phyloP scores from a whole-genome alignment of 2,113 vertebrate species.

The Dicerorhinus sumatrensis region DNA sequence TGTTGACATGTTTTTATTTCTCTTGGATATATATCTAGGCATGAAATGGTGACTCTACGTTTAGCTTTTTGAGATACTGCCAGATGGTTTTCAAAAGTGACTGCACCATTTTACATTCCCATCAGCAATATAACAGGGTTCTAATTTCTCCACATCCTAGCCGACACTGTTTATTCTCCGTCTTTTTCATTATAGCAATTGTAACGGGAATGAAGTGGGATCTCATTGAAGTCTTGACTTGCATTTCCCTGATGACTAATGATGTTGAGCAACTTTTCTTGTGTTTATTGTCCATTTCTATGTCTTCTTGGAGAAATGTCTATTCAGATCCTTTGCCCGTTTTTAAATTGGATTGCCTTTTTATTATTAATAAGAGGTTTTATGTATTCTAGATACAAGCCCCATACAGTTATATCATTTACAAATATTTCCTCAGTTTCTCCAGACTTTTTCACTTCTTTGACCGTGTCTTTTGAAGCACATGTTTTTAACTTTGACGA shows the following conservation, averaged over 20 bases:
- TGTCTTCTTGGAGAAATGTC: too few species aligned
- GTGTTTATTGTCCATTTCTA: too few species aligned
- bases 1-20: background rate
- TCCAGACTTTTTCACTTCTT: background rate
- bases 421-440: background rate
- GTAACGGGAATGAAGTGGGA: background rate
- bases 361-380: background rate
- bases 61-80: too few species aligned
- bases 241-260: too few species aligned
- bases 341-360: background rate
- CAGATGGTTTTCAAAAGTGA: too few species aligned
- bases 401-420: background rate
- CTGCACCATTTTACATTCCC: too few species aligned
- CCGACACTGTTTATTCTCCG: background rate
- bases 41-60: background rate
- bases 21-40: background rate
- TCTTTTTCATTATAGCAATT: background rate
- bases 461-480: background rate
- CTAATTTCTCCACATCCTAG: background rate
- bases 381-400: background rate
- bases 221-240: too few species aligned
- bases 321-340: too few species aligned
- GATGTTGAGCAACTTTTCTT: too few species aligned
- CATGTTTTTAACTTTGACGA: background rate
- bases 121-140: background rate